These are phyloP conservation scores for Corythaixoides concolor DNA, from an alignment of 2,113 vertebrate genomes.

Conservation along the genomic window DNA sequence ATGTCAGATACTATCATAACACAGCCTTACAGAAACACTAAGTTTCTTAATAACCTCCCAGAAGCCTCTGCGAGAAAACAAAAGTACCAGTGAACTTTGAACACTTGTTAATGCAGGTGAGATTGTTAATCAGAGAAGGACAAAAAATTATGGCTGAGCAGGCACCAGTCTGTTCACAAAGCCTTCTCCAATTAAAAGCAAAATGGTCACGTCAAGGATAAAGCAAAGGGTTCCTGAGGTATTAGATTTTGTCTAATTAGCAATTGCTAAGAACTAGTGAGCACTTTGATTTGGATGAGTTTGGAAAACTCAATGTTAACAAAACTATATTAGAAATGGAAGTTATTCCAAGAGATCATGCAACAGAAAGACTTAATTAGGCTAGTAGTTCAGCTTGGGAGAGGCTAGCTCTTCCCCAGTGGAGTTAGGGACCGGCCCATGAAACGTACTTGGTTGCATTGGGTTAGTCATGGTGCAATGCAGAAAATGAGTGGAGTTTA, in stretches of 20 bases:
- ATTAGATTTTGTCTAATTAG: slow-evolving; percentile 37
- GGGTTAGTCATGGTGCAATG: not conserved
- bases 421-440: not conserved
- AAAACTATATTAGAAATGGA: not conserved
- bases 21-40: not conserved
- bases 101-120: not conserved
- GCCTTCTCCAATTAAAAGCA: slow-evolving; percentile 3
- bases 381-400: not conserved
- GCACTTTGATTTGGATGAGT: not conserved
- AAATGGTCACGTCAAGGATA: not conserved
- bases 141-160: not conserved
- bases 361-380: not conserved
- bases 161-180: not conserved
- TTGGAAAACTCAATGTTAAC: not conserved
- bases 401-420: not conserved
- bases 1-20: not conserved
- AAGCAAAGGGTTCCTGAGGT: not conserved
- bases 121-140: not conserved
- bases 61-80: not conserved
- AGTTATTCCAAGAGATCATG: not conserved
- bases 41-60: not conserved
- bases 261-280: not conserved
- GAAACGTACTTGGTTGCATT: not conserved
- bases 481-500: not conserved
- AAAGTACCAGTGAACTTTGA: not conserved